phyloP scores from a whole-genome alignment of 2,113 vertebrate genomes.

The Grus americana region DNA sequence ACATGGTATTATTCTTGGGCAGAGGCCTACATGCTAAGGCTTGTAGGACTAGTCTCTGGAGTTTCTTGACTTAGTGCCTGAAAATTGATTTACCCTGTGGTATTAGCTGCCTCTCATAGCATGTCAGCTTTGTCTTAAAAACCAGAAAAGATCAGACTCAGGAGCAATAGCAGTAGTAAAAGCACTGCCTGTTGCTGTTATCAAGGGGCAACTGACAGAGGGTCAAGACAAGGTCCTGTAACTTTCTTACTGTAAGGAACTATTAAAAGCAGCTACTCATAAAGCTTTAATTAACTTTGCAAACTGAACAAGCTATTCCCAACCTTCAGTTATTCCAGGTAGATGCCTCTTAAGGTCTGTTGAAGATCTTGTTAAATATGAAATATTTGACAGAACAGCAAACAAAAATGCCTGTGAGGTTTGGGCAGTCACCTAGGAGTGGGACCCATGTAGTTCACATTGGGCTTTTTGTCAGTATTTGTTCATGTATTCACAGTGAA shows the following conservation, averaged over 20 bases:
- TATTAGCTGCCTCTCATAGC: background rate
- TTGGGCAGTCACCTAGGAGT: background rate
- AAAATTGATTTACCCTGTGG: background rate
- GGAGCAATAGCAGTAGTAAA: background rate
- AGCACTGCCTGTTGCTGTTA: background rate
- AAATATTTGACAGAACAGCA: background rate
- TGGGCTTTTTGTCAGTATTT: background rate
- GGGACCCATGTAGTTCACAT: accelerated
- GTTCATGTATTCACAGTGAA: background rate
- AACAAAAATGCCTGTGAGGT: background rate
- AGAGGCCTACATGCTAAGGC: background rate
- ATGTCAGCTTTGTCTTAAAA: background rate
- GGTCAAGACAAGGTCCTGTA: background rate
- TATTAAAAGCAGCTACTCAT: background rate
- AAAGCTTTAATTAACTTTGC: background rate
- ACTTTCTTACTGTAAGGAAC: background rate
- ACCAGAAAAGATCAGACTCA: background rate
- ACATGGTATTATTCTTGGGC: background rate
- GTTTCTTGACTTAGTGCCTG: background rate
- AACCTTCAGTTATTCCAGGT: background rate
- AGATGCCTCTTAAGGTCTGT: background rate
- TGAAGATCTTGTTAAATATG: background rate
- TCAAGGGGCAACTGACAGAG: background rate
- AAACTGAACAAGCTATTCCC: background rate
- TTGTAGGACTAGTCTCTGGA: background rate